Evolutionary conservation across 2,888 invertebrate species (phyloP).

Genomic region (Macrosiphum euphorbiae): DNA sequence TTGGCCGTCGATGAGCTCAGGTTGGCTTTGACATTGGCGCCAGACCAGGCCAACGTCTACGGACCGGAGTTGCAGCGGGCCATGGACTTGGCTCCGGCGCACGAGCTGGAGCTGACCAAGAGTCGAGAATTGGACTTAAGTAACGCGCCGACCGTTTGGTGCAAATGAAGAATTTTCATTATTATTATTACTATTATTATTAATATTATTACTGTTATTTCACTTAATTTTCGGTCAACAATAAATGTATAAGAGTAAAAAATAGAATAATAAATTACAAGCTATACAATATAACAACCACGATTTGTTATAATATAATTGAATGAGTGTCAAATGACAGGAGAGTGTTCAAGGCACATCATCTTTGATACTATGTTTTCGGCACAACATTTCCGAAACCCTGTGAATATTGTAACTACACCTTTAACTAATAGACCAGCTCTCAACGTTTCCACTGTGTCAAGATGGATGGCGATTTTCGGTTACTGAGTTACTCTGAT

Average conservation of each 20-base stretch:
- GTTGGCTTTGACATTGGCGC: conserved; percentile 33
- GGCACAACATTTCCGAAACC: too few species aligned
- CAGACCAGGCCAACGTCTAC: conserved; percentile 25
- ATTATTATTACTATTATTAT: neutral
- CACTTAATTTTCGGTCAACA: neutral
- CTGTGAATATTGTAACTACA: too few species aligned
- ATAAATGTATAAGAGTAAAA: neutral
- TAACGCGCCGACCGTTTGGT: conserved; percentile 39
- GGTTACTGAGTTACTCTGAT: too few species aligned
- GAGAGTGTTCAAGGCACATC: neutral
- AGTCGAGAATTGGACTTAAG: neutral
- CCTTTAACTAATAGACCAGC: too few species aligned
- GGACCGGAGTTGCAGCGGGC: conserved; percentile 39
- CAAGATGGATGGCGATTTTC: too few species aligned
- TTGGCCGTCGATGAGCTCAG: conserved; percentile 51
- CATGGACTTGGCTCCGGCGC: conserved; percentile 15
- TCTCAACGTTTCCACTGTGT: too few species aligned
- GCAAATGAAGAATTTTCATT: conserved; percentile 25
- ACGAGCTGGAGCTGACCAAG: neutral
- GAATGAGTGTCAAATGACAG: neutral
- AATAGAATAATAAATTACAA: neutral
- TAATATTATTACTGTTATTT: neutral
- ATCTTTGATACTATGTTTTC: too few species aligned
- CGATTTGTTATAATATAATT: neutral
- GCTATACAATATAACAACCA: neutral